Percentiles rank a stretch among this genome's conserved stretches.
phyloP scores from a whole-genome alignment of 1,140 invertebrate species.

The Rhynchophorus ferrugineus region DNA sequence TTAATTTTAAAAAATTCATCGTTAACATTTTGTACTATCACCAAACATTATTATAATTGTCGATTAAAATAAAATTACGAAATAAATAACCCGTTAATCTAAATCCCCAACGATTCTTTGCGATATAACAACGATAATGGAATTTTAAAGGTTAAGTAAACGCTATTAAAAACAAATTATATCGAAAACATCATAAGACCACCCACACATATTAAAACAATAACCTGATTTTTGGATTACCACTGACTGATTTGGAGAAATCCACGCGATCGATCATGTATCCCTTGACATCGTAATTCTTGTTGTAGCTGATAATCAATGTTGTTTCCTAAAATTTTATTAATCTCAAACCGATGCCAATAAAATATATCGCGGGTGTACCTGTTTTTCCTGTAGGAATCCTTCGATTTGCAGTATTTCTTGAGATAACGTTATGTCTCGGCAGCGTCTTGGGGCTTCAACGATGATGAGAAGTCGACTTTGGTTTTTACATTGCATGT shows the following conservation, averaged over 20 bases:
- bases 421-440: constrained; percentile 18
- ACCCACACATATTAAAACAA: too few species aligned
- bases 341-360: neutral
- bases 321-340: constrained; percentile 31
- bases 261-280: constrained; percentile 36
- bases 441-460: constrained; percentile 27
- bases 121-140: too few species aligned
- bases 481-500: constrained; percentile 28
- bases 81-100: too few species aligned
- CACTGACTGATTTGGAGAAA: constrained; percentile 34
- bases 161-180: too few species aligned
- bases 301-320: constrained; percentile 31
- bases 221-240: constrained; percentile 34
- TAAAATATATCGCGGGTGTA: neutral
- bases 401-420: constrained; percentile 27
- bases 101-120: too few species aligned
- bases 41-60: too few species aligned
- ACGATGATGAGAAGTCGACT: constrained; percentile 29
- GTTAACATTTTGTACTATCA: too few species aligned
- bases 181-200: too few species aligned
- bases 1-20: too few species aligned
- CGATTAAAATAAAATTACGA: too few species aligned
- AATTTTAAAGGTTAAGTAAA: too few species aligned
- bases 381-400: constrained; percentile 31
- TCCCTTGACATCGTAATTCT: constrained; percentile 26